These are phyloP conservation scores for Pristionchus mayeri DNA, from an alignment of 2,888 invertebrate species.

Conservation along the genomic window DNA sequence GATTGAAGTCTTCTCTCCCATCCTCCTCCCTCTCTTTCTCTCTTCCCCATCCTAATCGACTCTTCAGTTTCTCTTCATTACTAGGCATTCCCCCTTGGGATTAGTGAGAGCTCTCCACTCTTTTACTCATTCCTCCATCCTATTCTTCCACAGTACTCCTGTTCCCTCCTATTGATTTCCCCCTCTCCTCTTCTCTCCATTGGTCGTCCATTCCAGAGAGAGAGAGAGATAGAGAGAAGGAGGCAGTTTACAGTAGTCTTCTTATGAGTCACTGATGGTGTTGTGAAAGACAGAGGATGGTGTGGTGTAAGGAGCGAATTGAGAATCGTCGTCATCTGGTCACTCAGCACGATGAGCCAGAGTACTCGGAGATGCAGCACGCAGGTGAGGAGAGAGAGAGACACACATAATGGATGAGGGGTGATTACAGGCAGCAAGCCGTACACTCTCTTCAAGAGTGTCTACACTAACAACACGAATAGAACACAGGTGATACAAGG, in stretches of 20 bases:
- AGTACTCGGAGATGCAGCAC: conserved; percentile 72
- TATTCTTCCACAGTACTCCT: neutral
- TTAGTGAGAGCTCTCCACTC: neutral
- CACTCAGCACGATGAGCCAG: conserved; percentile 73
- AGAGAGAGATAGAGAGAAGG: conserved; percentile 20
- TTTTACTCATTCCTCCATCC: neutral
- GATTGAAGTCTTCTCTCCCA: neutral
- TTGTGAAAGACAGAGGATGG: neutral
- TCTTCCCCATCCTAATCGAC: conserved; percentile 26
- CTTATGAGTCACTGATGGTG: neutral
- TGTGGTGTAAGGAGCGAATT: conserved; percentile 52
- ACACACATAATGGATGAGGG: no score
- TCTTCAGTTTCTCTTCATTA: conserved; percentile 36
- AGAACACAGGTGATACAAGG: conserved; percentile 52
- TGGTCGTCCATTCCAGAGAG: conserved; percentile 14
- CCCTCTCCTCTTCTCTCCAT: neutral
- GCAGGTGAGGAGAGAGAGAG: no score
- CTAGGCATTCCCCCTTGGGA: conserved; percentile 11
- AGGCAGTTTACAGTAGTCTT: neutral
- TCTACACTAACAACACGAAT: conserved; percentile 76
- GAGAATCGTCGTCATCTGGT: conserved; percentile 72
- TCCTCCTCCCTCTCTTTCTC: neutral
- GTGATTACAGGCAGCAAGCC: conserved; percentile 75
- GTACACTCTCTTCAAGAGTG: conserved; percentile 75
- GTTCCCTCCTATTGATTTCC: neutral